These are phyloP conservation scores for Holotrichia oblita DNA, from an alignment of 1,140 invertebrate species.

Conservation along the genomic window DNA sequence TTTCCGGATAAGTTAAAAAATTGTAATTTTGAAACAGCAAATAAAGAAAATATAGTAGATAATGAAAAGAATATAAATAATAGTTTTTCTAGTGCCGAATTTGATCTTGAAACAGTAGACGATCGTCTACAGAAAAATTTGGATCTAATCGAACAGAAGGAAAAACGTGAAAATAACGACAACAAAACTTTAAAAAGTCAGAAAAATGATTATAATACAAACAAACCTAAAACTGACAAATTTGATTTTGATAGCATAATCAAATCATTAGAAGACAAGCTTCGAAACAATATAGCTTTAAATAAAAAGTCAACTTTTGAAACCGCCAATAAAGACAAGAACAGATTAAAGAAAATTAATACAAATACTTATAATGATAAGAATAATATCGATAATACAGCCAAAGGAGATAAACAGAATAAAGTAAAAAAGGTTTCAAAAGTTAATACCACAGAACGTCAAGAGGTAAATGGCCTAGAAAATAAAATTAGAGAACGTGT, in stretches of 20 bases:
- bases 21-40: not conserved
- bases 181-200: too few relatives aligned
- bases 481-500: not conserved
- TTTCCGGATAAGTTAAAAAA: not conserved
- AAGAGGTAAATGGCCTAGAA: not conserved
- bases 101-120: too few relatives aligned
- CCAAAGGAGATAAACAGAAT: not conserved
- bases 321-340: not conserved
- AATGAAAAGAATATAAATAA: not conserved
- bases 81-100: too few relatives aligned
- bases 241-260: constrained; percentile 36
- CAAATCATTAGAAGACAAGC: constrained; percentile 25
- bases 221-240: not conserved
- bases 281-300: constrained; percentile 41
- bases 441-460: not conserved
- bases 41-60: too few relatives aligned
- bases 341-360: not conserved
- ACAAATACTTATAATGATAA: not conserved
- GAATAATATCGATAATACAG: not conserved
- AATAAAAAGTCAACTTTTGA: constrained; percentile 37
- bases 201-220: too few relatives aligned
- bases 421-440: not conserved
- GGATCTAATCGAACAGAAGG: too few relatives aligned
- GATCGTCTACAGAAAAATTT: too few relatives aligned
- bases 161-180: too few relatives aligned